Conservation (phyloP, 2,113 vertebrate species). For the Heptranchias perlo region DNA sequence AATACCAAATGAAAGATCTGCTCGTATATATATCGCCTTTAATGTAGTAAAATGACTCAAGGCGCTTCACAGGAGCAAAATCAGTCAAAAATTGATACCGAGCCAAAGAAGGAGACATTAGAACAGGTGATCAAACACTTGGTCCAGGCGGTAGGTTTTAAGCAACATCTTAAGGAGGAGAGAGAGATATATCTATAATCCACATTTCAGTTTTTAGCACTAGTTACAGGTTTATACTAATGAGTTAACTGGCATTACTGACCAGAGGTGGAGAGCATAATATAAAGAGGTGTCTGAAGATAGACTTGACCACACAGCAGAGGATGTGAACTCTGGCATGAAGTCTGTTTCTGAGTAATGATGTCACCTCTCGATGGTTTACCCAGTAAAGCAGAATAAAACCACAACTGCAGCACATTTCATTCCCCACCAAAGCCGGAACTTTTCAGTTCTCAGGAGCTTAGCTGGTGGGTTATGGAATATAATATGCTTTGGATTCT, state of each 20-base stretch:
- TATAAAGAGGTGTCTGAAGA: background rate
- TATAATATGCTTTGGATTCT: background rate
- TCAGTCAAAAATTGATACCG: background rate
- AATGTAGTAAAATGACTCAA: too few relatives aligned
- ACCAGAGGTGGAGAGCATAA: background rate
- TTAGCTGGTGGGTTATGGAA: background rate
- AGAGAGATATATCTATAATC: background rate
- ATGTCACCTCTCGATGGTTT: conserved; percentile 47
- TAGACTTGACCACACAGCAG: background rate
- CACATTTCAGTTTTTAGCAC: background rate
- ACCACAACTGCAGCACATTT: background rate
- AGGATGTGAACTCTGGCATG: conserved; percentile 40
- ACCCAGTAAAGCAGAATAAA: background rate
- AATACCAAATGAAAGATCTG: background rate
- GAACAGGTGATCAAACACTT: background rate
- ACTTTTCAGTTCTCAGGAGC: background rate
- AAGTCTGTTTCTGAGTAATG: conserved; percentile 44
- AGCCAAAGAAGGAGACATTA: background rate
- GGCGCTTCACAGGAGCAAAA: background rate
- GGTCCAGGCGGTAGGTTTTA: background rate
- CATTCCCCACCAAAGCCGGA: background rate
- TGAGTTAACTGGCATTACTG: background rate
- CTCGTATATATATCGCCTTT: background rate
- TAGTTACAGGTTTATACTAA: background rate
- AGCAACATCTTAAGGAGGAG: background rate